Evolutionary conservation across 2,888 invertebrate genomes (phyloP), one percentile per base, ranked within the genome.

Genomic region (Cheilosia vulpina): DNA sequence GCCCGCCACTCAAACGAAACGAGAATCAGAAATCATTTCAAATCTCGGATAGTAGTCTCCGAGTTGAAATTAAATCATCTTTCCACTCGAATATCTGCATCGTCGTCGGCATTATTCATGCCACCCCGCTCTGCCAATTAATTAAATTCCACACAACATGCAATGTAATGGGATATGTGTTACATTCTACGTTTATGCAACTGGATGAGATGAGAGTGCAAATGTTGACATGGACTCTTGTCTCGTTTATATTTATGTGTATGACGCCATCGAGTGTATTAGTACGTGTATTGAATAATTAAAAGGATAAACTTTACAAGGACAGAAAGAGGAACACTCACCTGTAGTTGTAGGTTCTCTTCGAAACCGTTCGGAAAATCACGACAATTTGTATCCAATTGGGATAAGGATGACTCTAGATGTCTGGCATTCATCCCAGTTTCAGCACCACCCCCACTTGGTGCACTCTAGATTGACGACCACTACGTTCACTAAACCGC

Each of bases 401-500:
- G 91, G 89, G 91, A 90, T 88, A 90, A 89, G 88, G 90, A 90
- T 89, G 90, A 90, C 88, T 90, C 90, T 89, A 90, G 88, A 89
- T 91, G 89, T 88, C 90, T 89, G 89, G 90, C 89, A 90, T 90
- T 91, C 90, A 91, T 91, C 89, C 90, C 91, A 90, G 87, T 88
- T 83, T 88, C 71, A 85, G 87, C 83, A 87, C 77, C 85, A 87
- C 77, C 87, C 79, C 83, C 78, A 81, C 75, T 78, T 63, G 78
- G 79, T 76, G 76, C 81, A 69, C 66, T 66, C 34, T 43, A 71
- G 69, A 71, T 77, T 41, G 57, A 80, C 76, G 63, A 57, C 76
- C 79, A 80, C 87, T 73, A 69, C 73, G 76, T 78, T 73, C 77
- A 77, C 77, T 69, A 75, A 58, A 52, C 72, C 83, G 45, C 75